These are phyloP conservation scores for Auanema sp. DNA, from an alignment of 2,888 invertebrate species.

Conservation along the genomic window DNA sequence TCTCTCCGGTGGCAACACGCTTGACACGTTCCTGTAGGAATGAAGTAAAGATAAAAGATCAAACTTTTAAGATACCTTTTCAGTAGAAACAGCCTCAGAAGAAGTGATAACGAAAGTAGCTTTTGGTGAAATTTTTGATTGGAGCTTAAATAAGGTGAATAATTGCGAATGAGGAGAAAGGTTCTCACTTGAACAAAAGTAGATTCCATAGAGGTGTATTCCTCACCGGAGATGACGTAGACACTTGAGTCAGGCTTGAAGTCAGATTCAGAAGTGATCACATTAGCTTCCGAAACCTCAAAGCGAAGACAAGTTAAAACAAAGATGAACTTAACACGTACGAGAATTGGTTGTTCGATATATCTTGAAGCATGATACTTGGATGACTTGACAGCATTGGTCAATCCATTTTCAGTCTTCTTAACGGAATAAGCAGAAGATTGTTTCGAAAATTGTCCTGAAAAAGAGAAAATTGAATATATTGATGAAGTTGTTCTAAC, in stretches of 20 bases:
- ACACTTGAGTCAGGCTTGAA: constrained; percentile 27
- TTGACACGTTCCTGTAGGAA: constrained; percentile 36
- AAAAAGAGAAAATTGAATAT: constrained; percentile 12
- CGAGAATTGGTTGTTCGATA: constrained; percentile 30
- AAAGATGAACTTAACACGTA: constrained; percentile 15
- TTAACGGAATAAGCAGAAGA: constrained; percentile 31
- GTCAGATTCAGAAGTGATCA: constrained; percentile 26
- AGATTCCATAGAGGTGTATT: constrained; percentile 37
- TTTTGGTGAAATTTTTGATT: constrained; percentile 30
- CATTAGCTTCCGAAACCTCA: constrained; percentile 26
- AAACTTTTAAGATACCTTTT: constrained; percentile 9
- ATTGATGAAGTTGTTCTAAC: constrained; percentile 17
- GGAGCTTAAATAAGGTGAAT: constrained; percentile 13
- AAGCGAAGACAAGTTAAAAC: constrained; percentile 2
- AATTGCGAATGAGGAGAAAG: not conserved
- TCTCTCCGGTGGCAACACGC: constrained; percentile 32
- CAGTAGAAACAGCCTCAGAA: constrained; percentile 33
- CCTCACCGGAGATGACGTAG: constrained; percentile 43
- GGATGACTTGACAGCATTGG: constrained; percentile 33
- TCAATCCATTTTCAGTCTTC: constrained; percentile 28
- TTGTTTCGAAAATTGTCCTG: constrained; percentile 40
- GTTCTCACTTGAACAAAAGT: constrained; percentile 26
- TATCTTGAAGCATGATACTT: constrained; percentile 32
- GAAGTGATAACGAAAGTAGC: constrained; percentile 33
- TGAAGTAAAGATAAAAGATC: no score